Evolutionary conservation across 2,888 invertebrate species (phyloP), one percentile per base, ranked within the genome.

Genomic region (Xanthorhoe spadicearia): DNA sequence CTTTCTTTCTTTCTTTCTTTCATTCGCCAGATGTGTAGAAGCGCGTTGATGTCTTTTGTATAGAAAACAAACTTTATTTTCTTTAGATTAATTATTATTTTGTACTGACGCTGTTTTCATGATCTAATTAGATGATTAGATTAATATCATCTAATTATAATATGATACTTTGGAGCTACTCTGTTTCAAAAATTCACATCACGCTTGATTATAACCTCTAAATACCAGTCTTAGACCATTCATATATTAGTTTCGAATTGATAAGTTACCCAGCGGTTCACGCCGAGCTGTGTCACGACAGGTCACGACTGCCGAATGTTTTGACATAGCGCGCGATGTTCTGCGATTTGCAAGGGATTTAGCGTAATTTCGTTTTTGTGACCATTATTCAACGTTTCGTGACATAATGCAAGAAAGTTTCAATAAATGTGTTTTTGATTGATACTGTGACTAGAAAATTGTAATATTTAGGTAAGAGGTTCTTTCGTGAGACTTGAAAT

Each of bases 281-380:
- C 0, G 7, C 17, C 0, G 5, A 49, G 50, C 66, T 66, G 13
- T 53, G 63, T 48, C 56, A 52, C 52, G 28, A 5, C 60, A 55
- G 67, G 60, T 67, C 67, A 67, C 63, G 67, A 60, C 49, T 53
- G 49, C 32, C 48, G 48, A 60, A 64, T 60, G 55, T 67, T 64
- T 67, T 64, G 67, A 67, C 67, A 67, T 67, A 59, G 60, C 56
- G 51, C 48, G n/a, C 51, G 52, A 64, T 67, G 63, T 61, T 67
- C 60, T 60, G 59, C 52, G 18, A 67, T 64, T 67, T 63, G 67
- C 62, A 56, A 60, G 60, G 60, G 58, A 43, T n/a, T 62, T 64
- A 50, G 62, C 55, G 59, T 55, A 51, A 59, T 66, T 66, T 53
- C 1, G 35, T 64, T 68, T 68, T 68, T 57, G 51, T 55, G 35